These are phyloP conservation scores for Proales similis DNA, from an alignment of 1,140 invertebrate genomes.

Conservation along the genomic window DNA sequence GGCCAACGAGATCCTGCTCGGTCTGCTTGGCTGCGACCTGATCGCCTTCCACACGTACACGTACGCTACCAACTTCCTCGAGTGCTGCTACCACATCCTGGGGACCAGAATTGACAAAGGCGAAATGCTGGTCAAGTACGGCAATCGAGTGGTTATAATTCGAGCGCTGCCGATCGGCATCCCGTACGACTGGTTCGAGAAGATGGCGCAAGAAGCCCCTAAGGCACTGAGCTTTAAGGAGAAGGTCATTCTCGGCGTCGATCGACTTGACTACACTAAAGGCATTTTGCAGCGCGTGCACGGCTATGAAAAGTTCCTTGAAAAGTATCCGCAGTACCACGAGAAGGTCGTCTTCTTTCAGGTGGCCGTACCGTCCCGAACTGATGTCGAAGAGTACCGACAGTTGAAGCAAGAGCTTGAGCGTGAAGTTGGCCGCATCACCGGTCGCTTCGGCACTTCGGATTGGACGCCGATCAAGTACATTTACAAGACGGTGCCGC, in stretches of 20 bases:
- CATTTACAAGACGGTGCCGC: conserved; percentile 73
- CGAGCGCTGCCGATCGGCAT: conserved; percentile 62
- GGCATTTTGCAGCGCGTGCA: conserved; percentile 73
- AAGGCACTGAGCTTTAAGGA: conserved; percentile 52
- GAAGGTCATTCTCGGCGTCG: conserved; percentile 73
- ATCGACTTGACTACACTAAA: conserved; percentile 82
- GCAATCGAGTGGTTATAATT: conserved; percentile 71
- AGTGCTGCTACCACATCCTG: conserved; percentile 75
- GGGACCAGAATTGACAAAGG: conserved; percentile 78
- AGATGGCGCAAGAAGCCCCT: conserved; percentile 68
- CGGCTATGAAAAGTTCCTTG: conserved; percentile 72
- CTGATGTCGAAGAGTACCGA: conserved; percentile 80
- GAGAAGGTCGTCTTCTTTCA: conserved; percentile 71
- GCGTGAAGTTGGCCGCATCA: conserved; percentile 75
- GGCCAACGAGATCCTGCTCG: conserved; percentile 82
- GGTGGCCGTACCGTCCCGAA: conserved; percentile 77
- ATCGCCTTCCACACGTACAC: conserved; percentile 84
- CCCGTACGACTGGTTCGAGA: conserved; percentile 74
- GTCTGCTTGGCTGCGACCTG: conserved; percentile 70
- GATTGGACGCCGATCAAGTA: conserved; percentile 85
- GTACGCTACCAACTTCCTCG: conserved; percentile 82
- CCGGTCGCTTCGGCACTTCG: conserved; percentile 68
- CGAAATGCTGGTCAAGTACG: conserved; percentile 75
- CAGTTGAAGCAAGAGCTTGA: conserved; percentile 83
- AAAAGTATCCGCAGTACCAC: conserved; percentile 75